Evolutionary conservation across 2,888 invertebrate genomes (phyloP), one percentile per base, ranked within the genome.

Genomic region (Agrotis segetum): DNA sequence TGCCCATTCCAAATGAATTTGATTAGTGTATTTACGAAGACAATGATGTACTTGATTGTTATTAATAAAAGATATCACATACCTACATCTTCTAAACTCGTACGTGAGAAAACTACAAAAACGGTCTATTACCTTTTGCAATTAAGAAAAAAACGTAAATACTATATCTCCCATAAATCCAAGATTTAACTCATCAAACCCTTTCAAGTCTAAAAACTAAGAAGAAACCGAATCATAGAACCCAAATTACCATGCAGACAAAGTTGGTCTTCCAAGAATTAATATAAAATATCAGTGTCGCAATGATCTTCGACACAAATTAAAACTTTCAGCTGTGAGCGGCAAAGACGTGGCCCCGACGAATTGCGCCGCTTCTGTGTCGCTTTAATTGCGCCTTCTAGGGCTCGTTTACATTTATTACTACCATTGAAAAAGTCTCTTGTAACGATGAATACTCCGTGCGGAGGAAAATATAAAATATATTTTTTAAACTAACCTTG

Each of bases 351-450:
- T 86, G 85, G 88, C 87, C 88, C 86, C 88, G 79, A 88, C 87
- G 88, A 90, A 89, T 89, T 88, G 88, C 87, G 86, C 82, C 85
- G 81, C 79, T 85, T 79, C 83, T 87, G 84, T 88, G 87, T 89
- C 88, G 87, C 87, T 92, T 91, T 92, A 92, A 92, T 92, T 89
- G 90, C 89, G 86, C 87, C 85, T 88, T 83, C 87, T 85, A 82
- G 80, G 79, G 84, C 85, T 89, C 90, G 90, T 92, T 92, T 90
- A 91, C 92, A 91, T 92, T 92, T 92, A 93, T 92, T 91, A 89
- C 89, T 82, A 82, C 88, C 88, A 82, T 84, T 80, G 89, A 90
- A 89, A 89, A 89, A 89, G 84, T 88, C 82, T 74, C 82, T 79
- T 83, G 83, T 83, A 82, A 81, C 85, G 73, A 87, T 88, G 87